A percentile compares a stretch with the other conserved stretches of the same genome.
phyloP scores from a whole-genome alignment of 2,797 vertebrate species.

The Tympanoctomys barrerae region DNA sequence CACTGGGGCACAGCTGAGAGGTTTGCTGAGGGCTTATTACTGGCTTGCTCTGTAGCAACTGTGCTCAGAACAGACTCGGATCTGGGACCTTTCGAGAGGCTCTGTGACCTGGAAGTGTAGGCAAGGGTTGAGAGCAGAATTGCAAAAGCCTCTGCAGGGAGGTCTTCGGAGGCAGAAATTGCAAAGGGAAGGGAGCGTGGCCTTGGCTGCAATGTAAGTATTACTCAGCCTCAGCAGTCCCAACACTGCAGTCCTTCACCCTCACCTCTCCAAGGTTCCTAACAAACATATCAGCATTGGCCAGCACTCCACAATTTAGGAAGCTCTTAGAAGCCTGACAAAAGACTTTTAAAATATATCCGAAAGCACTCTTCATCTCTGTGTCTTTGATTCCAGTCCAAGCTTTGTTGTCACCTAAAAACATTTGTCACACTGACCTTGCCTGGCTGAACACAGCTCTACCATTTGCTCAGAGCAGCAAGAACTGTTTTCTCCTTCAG shows the following conservation, averaged over 20 bases:
- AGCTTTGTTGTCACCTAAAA: slow-evolving; percentile 56
- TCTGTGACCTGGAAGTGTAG: background rate
- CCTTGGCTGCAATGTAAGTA: background rate
- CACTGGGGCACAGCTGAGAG: background rate
- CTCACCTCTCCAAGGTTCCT: background rate
- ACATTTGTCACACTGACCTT: slow-evolving; percentile 16
- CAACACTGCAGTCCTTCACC: background rate
- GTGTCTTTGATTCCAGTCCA: slow-evolving; percentile 19
- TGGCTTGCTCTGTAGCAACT: background rate
- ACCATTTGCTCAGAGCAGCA: slow-evolving; percentile 45
- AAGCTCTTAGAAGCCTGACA: slow-evolving; percentile 17
- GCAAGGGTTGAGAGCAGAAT: background rate
- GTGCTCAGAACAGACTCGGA: background rate
- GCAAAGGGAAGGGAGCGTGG: background rate
- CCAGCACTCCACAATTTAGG: slow-evolving; percentile 17
- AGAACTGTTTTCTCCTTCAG: slow-evolving; percentile 58
- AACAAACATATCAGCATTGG: background rate
- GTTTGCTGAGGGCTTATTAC: background rate
- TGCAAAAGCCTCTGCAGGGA: background rate
- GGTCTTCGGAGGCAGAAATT: background rate
- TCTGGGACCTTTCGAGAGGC: background rate
- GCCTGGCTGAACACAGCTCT: background rate
- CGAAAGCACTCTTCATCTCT: slow-evolving; percentile 17
- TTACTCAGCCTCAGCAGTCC: background rate
- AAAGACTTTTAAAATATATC: slow-evolving; percentile 44